Base-by-base conservation (phyloP, 2,113 vertebrate genomes). In the Eudorcas thomsonii region DNA sequence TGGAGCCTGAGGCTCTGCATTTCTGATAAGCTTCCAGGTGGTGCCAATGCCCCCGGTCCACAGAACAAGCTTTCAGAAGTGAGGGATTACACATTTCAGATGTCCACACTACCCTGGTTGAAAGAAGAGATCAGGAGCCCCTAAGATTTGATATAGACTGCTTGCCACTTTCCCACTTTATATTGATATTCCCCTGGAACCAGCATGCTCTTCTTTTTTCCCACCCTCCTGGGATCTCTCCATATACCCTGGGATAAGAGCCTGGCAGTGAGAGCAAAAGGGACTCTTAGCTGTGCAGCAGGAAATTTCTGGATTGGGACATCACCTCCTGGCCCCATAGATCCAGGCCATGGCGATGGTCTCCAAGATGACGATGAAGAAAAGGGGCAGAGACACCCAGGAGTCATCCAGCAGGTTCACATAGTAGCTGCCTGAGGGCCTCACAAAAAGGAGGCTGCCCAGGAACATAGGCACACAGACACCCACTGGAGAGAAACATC, bases 341-440 rank as follows among this genome's bases (percentile, higher is more conserved):
- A 99, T 81, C 99, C 99, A 99, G 33, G 99, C 98, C 30, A 99
- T 98, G 14, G 99, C 99, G 95, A 99, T 43, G 23, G 99, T 99
- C 98, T 99, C 99, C 60, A 99, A 98, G 25, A 99, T 97, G 83
- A 99, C 99, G 11, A 99, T 99, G 0, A 99, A 98, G 95, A 99
- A 99, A 87, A 99, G 99, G 0, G 99, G 99, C 98, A 99, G 98
- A 0, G 99, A 99, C 6, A 99, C 99, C 1, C 99, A 99, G 97
- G 99, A 99, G 86, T 99, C 99, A 16, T 99, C 99, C 10, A 99
- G 99, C 99, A 99, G 99, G 25, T 84, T 83, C 94, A 99, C 98
- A 48, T 99, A 99, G 98, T 99, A 99, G 99, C 99, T 99, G 60
- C 99, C 99, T 5, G 99, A 99, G 52, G 99, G 98, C 94, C 99